These are phyloP conservation scores for Pterophyllum scalare DNA, from an alignment of 2,113 vertebrate genomes.

Conservation along the genomic window DNA sequence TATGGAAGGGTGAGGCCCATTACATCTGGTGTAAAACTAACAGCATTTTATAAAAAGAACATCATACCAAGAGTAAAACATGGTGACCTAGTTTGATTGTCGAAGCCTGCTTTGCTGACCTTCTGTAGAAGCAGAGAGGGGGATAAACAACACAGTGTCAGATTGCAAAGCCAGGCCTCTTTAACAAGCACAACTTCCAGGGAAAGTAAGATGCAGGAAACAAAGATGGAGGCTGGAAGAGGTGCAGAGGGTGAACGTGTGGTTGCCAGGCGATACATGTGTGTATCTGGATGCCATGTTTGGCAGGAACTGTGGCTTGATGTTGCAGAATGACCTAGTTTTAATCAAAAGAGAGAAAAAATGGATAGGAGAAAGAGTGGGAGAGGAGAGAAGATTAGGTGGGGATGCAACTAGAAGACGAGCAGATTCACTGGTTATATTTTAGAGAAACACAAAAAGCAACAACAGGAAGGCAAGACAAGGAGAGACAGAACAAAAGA, in stretches of 20 bases:
- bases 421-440: conserved; percentile 27
- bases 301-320: conserved; percentile 64
- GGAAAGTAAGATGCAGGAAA: conserved; percentile 47
- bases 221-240: conserved; percentile 10
- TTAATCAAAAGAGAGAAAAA: conserved; percentile 43
- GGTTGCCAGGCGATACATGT: conserved; percentile 61
- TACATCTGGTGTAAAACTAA: too few species aligned
- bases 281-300: conserved; percentile 64
- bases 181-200: conserved; percentile 22
- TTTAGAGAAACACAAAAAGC: conserved; percentile 10
- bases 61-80: too few species aligned
- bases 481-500: background rate
- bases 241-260: conserved; percentile 12
- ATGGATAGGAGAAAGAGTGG: conserved; percentile 28
- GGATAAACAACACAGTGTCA: conserved; percentile 23
- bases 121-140: too few species aligned
- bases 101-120: too few species aligned
- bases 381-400: conserved; percentile 20
- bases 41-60: too few species aligned
- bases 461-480: background rate
- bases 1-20: too few species aligned
- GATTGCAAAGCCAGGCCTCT: conserved; percentile 33
- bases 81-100: too few species aligned
- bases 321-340: conserved; percentile 83
- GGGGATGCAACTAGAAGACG: background rate